These are phyloP conservation scores for Mionectes olivaceus DNA, from an alignment of 2,797 vertebrate genomes.

Conservation along the genomic window DNA sequence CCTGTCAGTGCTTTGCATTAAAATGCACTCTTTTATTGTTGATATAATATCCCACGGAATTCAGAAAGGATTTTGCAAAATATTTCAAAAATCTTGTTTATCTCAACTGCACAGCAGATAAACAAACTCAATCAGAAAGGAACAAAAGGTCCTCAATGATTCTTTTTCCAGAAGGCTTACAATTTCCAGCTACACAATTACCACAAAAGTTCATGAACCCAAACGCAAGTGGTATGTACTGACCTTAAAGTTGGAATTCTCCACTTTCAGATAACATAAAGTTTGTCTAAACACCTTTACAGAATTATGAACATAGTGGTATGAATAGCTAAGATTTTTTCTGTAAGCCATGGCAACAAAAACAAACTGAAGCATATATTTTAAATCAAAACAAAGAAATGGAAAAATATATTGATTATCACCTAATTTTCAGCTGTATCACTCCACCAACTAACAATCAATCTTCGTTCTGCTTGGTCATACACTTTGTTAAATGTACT, in stretches of 20 bases:
- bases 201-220: rapidly evolving
- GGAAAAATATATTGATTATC: background rate
- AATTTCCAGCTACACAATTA: background rate
- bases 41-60: background rate
- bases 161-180: background rate
- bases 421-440: background rate
- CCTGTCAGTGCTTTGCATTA: background rate
- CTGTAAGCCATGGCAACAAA: background rate
- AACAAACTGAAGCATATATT: background rate
- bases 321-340: background rate
- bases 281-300: background rate
- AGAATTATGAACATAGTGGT: background rate
- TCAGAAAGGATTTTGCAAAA: background rate
- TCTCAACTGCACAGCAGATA: background rate
- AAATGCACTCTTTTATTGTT: background rate
- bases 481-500: background rate
- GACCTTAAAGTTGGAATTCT: background rate
- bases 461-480: background rate
- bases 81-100: background rate
- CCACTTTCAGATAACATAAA: background rate
- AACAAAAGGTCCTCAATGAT: background rate
- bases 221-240: background rate
- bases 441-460: background rate
- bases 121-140: background rate
- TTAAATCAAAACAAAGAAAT: background rate